These are phyloP conservation scores for Holcopasites calliopsidis DNA, from an alignment of 1,140 invertebrate genomes.

Conservation along the genomic window DNA sequence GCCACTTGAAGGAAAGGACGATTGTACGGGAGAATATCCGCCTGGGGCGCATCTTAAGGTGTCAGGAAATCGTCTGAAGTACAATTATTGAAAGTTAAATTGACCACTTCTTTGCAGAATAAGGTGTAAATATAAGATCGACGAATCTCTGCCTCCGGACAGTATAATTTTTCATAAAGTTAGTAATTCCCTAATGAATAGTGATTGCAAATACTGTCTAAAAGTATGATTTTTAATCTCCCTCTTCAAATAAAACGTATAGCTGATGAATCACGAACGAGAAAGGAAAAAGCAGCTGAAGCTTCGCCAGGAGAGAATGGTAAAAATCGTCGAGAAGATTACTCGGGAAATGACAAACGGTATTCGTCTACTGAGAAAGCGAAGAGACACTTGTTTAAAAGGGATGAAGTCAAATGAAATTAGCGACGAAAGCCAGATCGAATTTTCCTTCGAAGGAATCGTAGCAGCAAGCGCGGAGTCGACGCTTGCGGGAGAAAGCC, in stretches of 20 bases:
- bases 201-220: too few relatives aligned
- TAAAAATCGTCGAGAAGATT: constrained; percentile 10
- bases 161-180: constrained; percentile 19
- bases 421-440: not conserved
- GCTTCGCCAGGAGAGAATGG: not conserved
- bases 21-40: not conserved
- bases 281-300: not conserved
- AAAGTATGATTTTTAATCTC: not conserved
- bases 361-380: not conserved
- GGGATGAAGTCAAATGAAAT: not conserved
- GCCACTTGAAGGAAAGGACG: constrained; percentile 13
- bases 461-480: too few relatives aligned
- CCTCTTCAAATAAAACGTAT: not conserved
- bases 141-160: not conserved
- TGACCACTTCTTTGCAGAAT: not conserved
- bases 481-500: too few relatives aligned
- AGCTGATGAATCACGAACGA: not conserved
- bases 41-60: not conserved
- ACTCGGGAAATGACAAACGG: constrained; percentile 3
- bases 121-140: not conserved
- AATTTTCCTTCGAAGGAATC: not conserved
- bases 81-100: not conserved
- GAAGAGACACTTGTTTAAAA: not conserved
- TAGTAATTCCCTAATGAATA: not conserved
- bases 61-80: too few relatives aligned